phyloP scores from a whole-genome alignment of 2,888 invertebrate genomes.

The Synanthedon tipuliformis region DNA sequence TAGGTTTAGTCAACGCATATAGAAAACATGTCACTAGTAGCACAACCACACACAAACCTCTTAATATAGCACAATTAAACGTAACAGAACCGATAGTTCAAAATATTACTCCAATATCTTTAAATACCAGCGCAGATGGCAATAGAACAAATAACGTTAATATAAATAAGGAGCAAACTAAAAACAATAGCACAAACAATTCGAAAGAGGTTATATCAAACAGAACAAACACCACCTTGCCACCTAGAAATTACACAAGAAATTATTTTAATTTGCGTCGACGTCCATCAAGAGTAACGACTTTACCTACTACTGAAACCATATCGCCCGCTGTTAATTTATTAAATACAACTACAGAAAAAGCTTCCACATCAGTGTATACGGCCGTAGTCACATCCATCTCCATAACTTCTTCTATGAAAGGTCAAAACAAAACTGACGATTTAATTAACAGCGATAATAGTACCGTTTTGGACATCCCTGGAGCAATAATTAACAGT shows the following conservation, averaged over 20 bases:
- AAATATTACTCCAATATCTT: constrained; percentile 25
- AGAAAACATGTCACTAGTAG: constrained; percentile 47
- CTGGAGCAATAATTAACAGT: constrained; percentile 18
- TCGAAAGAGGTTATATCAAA: constrained; percentile 1
- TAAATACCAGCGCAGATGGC: constrained; percentile 27
- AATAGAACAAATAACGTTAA: constrained; percentile 20
- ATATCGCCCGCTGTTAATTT: constrained; percentile 13
- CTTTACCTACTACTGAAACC: constrained; percentile 37
- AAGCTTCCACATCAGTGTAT: constrained; percentile 58
- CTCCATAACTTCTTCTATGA: constrained; percentile 64
- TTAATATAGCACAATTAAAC: constrained; percentile 36
- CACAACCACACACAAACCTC: constrained; percentile 34
- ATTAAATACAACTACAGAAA: constrained; percentile 49
- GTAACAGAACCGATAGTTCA: constrained; percentile 36
- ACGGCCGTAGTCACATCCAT: constrained; percentile 67
- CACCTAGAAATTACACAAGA: constrained; percentile 46
- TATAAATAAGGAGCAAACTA: constrained; percentile 17
- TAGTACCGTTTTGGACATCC: constrained; percentile 22
- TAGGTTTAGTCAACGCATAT: constrained; percentile 59
- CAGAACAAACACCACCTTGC: constrained; percentile 23
- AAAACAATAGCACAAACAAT: constrained; percentile 14
- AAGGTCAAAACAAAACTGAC: constrained; percentile 59
- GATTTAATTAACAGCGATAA: constrained; percentile 28
- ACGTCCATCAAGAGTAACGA: constrained; percentile 41
- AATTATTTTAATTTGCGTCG: constrained; percentile 47